A percentile compares a stretch with the other conserved stretches of the same genome.
phyloP scores from a whole-genome alignment of 1,140 invertebrate species.

The Drosophila equinoxialis region DNA sequence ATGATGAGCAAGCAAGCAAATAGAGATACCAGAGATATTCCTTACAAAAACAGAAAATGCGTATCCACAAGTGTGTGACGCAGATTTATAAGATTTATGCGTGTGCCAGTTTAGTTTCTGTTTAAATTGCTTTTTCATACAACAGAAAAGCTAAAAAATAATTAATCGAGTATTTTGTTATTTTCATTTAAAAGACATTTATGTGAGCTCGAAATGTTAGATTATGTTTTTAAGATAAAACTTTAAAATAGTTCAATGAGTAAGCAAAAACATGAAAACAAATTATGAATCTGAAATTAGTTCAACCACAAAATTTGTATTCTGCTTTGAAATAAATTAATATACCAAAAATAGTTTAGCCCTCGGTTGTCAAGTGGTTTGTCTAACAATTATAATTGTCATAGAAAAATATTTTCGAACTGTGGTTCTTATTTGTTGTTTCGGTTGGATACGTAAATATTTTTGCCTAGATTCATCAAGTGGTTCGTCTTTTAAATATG shows the following conservation, averaged over 20 bases:
- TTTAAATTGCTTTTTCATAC: slow-evolving; percentile 53
- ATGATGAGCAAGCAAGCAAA: no score
- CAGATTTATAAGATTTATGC: slow-evolving; percentile 70
- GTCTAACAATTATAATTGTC: not conserved
- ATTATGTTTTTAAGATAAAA: slow-evolving; percentile 24
- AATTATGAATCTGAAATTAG: not conserved
- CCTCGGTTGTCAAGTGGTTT: no score
- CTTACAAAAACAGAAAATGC: slow-evolving; percentile 2
- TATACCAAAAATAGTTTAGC: no score
- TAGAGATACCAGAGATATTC: no score
- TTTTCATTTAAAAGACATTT: slow-evolving; percentile 22
- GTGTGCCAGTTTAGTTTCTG: slow-evolving; percentile 67
- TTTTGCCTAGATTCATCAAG: no score
- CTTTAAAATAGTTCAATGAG: slow-evolving; percentile 49
- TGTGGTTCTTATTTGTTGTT: no score
- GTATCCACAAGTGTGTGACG: slow-evolving; percentile 56
- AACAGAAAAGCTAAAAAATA: slow-evolving; percentile 14
- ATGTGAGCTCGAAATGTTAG: slow-evolving; percentile 13
- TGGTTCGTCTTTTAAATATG: no score
- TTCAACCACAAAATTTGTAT: not conserved
- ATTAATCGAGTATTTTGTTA: slow-evolving; percentile 63
- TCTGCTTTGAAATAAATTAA: no score
- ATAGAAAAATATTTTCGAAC: not conserved
- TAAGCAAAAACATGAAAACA: slow-evolving; percentile 24
- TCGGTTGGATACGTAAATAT: no score